Conservation (phyloP, 1,140 invertebrate species). For the Cylas formicarius region DNA sequence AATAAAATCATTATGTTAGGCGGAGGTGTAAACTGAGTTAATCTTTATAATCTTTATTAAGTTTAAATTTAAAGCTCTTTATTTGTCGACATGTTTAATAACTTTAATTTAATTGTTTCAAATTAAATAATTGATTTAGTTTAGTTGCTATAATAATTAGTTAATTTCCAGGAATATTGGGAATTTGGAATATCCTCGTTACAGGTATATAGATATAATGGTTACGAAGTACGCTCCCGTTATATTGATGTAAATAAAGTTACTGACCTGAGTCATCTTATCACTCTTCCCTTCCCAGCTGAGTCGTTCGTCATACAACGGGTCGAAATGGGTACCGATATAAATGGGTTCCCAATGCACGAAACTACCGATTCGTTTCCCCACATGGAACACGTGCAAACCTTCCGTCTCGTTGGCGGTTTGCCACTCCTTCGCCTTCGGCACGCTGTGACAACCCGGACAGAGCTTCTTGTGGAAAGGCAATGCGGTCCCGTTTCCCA, state of each 20-base stretch:
- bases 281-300: conserved; percentile 87
- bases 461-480: conserved; percentile 89
- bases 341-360: conserved; percentile 88
- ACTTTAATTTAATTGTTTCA: too few relatives aligned
- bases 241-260: too few relatives aligned
- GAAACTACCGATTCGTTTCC: conserved; percentile 70
- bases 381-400: conserved; percentile 75
- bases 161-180: not conserved
- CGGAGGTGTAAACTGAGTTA: too few relatives aligned
- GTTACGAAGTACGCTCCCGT: too few relatives aligned
- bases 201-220: not conserved
- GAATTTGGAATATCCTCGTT: not conserved
- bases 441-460: conserved; percentile 80
- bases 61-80: too few relatives aligned
- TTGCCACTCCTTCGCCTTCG: conserved; percentile 77
- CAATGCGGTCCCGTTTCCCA: conserved; percentile 69
- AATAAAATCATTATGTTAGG: too few relatives aligned
- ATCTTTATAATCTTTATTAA: too few relatives aligned
- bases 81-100: too few relatives aligned
- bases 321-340: conserved; percentile 78
- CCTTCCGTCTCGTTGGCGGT: conserved; percentile 57
- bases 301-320: conserved; percentile 79
- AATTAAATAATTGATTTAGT: too few relatives aligned
- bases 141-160: not conserved
- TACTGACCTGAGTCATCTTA: conserved; percentile 84